Percentiles rank a stretch among this genome's conserved stretches.
Conservation (phyloP, 2,113 vertebrate genomes). For the Numida meleagris region DNA sequence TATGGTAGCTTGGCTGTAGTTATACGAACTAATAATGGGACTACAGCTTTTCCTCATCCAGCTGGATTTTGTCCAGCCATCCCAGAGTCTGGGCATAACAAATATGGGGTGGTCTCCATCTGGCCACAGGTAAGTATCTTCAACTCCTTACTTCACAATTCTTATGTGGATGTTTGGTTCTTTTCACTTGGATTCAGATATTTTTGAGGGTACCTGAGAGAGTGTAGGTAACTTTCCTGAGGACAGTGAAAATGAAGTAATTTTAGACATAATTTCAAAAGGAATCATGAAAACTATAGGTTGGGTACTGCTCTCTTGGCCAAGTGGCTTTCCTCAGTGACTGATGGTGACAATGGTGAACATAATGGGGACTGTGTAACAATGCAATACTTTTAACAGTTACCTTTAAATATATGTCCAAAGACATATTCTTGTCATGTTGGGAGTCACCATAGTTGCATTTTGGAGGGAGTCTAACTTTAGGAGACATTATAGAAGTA, state of each 20-base stretch:
- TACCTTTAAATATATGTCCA: not conserved
- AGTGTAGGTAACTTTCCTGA: not conserved
- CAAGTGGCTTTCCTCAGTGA: not conserved
- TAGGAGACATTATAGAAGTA: not conserved
- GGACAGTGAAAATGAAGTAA: not conserved
- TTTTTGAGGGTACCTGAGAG: not conserved
- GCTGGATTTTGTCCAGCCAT: rapidly evolving
- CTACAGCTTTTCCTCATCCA: not conserved
- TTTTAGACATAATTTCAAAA: not conserved
- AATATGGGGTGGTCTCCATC: not conserved
- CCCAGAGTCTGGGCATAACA: not conserved
- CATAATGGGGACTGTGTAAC: not conserved
- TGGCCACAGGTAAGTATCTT: not conserved
- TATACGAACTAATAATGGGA: not conserved
- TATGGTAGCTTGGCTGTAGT: not conserved
- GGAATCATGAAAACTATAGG: not conserved
- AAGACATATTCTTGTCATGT: not conserved
- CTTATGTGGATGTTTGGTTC: not conserved
- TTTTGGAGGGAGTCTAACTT: not conserved
- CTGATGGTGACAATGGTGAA: not conserved
- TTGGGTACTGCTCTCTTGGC: not conserved
- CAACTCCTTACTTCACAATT: not conserved
- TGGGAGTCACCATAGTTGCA: not conserved
- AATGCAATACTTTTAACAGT: not conserved
- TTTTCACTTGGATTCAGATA: not conserved